Conservation (phyloP, 1,140 invertebrate species). For the Phymastichus coffea region DNA sequence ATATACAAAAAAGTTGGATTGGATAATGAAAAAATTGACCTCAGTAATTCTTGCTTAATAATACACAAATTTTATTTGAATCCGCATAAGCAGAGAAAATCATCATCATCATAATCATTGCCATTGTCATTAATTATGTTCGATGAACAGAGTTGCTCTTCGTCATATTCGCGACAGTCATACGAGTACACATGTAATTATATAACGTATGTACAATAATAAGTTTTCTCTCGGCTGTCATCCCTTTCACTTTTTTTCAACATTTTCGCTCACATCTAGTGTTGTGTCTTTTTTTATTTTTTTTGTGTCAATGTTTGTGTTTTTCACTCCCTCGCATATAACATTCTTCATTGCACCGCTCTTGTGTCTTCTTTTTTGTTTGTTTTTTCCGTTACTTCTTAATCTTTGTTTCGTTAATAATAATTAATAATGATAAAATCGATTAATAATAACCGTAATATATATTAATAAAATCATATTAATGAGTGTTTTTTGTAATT, state of each 20-base stretch:
- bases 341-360: no score
- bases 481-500: constrained; percentile 31
- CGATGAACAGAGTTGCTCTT: constrained; percentile 28
- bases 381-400: constrained; percentile 5
- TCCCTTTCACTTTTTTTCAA: constrained; percentile 22
- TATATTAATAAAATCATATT: constrained; percentile 41
- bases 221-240: constrained; percentile 33
- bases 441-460: constrained; percentile 43
- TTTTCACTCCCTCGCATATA: no score
- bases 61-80: constrained; percentile 50
- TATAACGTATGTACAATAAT: constrained; percentile 43
- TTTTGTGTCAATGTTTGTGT: constrained; percentile 9
- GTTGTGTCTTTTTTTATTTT: constrained; percentile 25
- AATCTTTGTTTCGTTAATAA: constrained; percentile 36
- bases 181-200: constrained; percentile 31
- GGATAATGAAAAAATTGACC: no score
- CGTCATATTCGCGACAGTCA: constrained; percentile 31
- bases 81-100: constrained; percentile 31
- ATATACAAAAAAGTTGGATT: no score
- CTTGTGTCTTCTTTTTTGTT: no score
- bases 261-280: neutral
- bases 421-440: constrained; percentile 43
- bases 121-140: constrained; percentile 29
- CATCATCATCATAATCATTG: constrained; percentile 18
- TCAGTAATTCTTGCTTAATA: constrained; percentile 38